A percentile compares a stretch with the other conserved stretches of the same genome.
phyloP scores from a whole-genome alignment of 1,140 invertebrate genomes.

The Rhyzopertha dominica region DNA sequence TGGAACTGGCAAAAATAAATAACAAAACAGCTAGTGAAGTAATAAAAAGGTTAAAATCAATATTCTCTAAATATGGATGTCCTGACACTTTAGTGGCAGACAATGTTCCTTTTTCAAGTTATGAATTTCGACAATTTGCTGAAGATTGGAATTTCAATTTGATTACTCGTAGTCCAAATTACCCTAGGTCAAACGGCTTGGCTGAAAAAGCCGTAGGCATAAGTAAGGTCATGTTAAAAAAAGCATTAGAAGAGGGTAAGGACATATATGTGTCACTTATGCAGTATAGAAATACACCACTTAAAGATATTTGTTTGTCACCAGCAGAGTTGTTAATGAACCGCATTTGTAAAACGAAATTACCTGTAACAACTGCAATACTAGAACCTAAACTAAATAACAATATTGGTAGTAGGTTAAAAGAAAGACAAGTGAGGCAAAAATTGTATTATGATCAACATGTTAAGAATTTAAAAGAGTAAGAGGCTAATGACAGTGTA shows the following conservation, averaged over 20 bases:
- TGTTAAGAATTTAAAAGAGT: slow-evolving; percentile 4
- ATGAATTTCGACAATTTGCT: slow-evolving; percentile 29
- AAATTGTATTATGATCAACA: slow-evolving; percentile 6
- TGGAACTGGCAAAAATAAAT: slow-evolving; percentile 26
- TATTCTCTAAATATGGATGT: slow-evolving; percentile 34
- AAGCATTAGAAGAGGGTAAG: slow-evolving; percentile 20
- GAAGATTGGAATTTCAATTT: slow-evolving; percentile 27
- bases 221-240: slow-evolving; percentile 33
- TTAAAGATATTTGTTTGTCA: slow-evolving; percentile 12
- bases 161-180: slow-evolving; percentile 28
- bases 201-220: slow-evolving; percentile 31
- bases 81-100: slow-evolving; percentile 31
- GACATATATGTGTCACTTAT: slow-evolving; percentile 15
- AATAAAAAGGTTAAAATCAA: slow-evolving; percentile 23
- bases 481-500: background rate
- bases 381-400: slow-evolving; percentile 11
- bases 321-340: slow-evolving; percentile 22
- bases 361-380: slow-evolving; percentile 8
- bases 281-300: slow-evolving; percentile 17
- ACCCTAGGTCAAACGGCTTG: slow-evolving; percentile 32
- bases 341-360: slow-evolving; percentile 14
- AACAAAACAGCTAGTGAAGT: slow-evolving; percentile 23
- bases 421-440: slow-evolving; percentile 2
- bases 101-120: slow-evolving; percentile 31
- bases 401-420: background rate